These are phyloP conservation scores for Poicephalus gulielmi DNA, from an alignment of 2,113 vertebrate species.

Conservation along the genomic window DNA sequence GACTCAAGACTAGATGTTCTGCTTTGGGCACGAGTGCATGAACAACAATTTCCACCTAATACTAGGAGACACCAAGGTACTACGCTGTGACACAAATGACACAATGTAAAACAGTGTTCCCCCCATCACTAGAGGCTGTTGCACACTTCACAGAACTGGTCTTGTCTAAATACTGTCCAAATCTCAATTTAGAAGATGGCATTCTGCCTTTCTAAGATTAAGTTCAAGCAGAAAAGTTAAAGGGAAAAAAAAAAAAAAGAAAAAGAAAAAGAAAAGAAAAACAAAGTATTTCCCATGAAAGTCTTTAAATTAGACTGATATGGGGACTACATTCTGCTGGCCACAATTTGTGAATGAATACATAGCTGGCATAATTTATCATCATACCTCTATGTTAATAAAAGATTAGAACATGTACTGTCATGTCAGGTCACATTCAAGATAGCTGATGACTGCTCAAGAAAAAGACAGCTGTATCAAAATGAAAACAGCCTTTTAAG, in stretches of 20 bases:
- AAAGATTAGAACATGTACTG: background rate
- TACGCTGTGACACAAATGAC: background rate
- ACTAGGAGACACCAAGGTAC: rapidly evolving
- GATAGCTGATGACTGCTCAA: background rate
- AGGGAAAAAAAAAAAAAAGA: too few species aligned
- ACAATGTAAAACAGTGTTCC: background rate
- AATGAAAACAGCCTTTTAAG: background rate
- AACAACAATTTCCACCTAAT: background rate
- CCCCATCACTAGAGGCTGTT: background rate
- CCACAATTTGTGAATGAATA: background rate
- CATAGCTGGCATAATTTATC: background rate
- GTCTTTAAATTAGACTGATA: background rate
- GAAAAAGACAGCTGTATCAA: background rate
- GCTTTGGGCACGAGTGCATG: background rate
- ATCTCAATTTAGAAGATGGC: background rate
- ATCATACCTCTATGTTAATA: background rate
- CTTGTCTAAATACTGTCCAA: background rate
- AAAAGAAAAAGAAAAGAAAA: background rate
- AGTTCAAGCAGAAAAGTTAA: background rate
- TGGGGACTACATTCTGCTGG: background rate
- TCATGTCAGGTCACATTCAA: background rate
- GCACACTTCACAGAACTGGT: background rate
- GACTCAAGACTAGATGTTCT: background rate
- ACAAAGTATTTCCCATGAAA: background rate
- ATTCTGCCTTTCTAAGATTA: background rate